Conservation (phyloP, 2,797 vertebrate genomes). For the Betta splendens region DNA sequence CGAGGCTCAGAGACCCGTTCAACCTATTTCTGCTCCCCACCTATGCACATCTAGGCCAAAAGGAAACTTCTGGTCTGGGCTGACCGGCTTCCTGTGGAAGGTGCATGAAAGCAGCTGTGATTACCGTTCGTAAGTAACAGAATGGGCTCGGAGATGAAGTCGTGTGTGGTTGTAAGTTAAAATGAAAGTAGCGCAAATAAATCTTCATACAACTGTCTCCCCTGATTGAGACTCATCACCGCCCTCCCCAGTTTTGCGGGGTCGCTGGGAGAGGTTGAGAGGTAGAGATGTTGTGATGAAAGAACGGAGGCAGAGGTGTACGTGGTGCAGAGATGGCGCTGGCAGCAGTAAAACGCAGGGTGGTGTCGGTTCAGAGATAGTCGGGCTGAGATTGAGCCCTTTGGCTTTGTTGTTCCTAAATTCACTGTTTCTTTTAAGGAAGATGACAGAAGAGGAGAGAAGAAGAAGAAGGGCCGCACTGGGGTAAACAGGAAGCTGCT, state of each 20-base stretch:
- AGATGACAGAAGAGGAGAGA: slow-evolving; percentile 63
- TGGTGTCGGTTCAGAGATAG: slow-evolving; percentile 36
- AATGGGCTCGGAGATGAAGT: too few species aligned
- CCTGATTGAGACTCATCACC: not conserved
- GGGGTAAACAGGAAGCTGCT: slow-evolving; percentile 80
- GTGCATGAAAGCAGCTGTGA: slow-evolving; percentile 30
- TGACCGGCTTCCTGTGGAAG: slow-evolving; percentile 64
- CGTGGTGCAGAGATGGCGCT: slow-evolving; percentile 34
- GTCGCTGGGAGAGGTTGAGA: not conserved
- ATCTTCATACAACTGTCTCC: not conserved
- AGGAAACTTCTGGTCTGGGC: slow-evolving; percentile 62
- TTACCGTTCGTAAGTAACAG: slow-evolving; percentile 35
- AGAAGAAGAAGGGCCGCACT: slow-evolving; percentile 55
- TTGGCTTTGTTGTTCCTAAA: slow-evolving; percentile 58
- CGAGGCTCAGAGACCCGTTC: slow-evolving; percentile 22
- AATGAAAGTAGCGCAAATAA: too few species aligned
- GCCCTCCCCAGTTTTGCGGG: not conserved
- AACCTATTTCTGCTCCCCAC: slow-evolving; percentile 45
- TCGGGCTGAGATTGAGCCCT: slow-evolving; percentile 21
- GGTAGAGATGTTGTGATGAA: slow-evolving; percentile 8
- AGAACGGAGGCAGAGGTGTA: slow-evolving; percentile 35
- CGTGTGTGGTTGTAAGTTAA: too few species aligned
- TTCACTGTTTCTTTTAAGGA: slow-evolving; percentile 50
- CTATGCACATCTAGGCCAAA: slow-evolving; percentile 12
- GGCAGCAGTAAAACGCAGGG: slow-evolving; percentile 22